These are phyloP conservation scores for Pollenia amentaria DNA, from an alignment of 2,888 invertebrate species.

Conservation along the genomic window DNA sequence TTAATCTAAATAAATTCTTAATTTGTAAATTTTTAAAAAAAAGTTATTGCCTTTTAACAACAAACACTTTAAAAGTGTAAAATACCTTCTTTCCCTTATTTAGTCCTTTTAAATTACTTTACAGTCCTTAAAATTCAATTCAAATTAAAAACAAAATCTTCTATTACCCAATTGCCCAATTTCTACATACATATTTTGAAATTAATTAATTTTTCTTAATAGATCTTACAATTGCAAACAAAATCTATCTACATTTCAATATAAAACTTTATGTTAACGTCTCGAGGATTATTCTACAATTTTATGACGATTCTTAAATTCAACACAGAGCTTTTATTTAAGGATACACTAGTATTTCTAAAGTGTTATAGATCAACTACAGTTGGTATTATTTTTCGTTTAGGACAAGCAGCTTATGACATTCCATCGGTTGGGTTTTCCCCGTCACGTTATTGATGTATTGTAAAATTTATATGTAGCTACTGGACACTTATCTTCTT, in stretches of 20 bases:
- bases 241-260: background rate
- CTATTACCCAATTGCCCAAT: too few species aligned
- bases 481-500: slow-evolving; percentile 57
- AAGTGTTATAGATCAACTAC: background rate
- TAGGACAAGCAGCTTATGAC: slow-evolving; percentile 6
- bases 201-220: slow-evolving; percentile 8
- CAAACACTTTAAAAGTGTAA: too few species aligned
- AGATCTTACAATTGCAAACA: background rate
- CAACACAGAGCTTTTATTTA: background rate
- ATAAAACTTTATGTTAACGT: too few species aligned
- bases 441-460: slow-evolving; percentile 11
- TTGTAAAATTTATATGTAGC: slow-evolving; percentile 44
- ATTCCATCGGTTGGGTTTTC: background rate
- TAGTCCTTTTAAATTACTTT: too few species aligned
- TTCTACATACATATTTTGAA: background rate
- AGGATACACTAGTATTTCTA: background rate
- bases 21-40: too few species aligned
- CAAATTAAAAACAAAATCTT: too few species aligned
- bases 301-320: slow-evolving; percentile 12
- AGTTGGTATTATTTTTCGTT: slow-evolving; percentile 27
- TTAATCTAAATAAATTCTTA: too few species aligned
- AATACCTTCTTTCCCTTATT: too few species aligned
- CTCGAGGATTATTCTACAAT: background rate
- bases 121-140: too few species aligned
- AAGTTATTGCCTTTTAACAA: too few species aligned